These are phyloP conservation scores for Schizopygopsis malacanthus DNA, from an alignment of 2,797 vertebrate species.

Conservation along the genomic window DNA sequence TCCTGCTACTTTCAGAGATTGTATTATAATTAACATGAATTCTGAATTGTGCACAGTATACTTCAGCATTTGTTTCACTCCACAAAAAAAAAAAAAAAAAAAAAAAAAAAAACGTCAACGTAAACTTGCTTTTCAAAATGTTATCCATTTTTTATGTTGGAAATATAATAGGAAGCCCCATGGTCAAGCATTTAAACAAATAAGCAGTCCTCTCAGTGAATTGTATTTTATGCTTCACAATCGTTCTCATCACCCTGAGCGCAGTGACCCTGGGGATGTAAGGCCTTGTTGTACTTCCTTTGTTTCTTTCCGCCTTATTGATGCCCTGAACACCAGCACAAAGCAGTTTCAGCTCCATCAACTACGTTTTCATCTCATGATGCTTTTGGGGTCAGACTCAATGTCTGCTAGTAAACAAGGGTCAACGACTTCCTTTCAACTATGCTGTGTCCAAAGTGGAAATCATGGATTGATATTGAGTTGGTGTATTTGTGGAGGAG, in stretches of 20 bases:
- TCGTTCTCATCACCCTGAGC: constrained; percentile 22
- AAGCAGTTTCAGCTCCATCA: constrained; percentile 17
- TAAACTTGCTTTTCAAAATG: neutral
- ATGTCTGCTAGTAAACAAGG: constrained; percentile 16
- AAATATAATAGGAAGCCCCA: neutral
- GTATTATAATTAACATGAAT: neutral
- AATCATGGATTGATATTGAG: neutral
- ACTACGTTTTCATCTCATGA: constrained; percentile 21
- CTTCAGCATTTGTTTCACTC: neutral
- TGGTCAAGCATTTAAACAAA: constrained; percentile 19
- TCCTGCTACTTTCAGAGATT: neutral
- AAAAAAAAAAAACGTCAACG: too few species aligned
- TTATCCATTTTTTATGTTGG: neutral
- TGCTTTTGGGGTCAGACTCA: neutral
- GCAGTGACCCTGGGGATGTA: constrained; percentile 8
- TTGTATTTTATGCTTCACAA: constrained; percentile 33
- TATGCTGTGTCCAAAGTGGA: neutral
- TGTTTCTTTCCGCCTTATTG: constrained; percentile 16
- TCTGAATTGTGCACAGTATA: neutral
- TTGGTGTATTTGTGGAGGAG: neutral
- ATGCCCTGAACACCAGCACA: constrained; percentile 13
- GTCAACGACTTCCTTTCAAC: constrained; percentile 33
- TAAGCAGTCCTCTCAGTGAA: constrained; percentile 16
- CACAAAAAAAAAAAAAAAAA: neutral
- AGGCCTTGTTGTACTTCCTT: constrained; percentile 9